These are phyloP conservation scores for Dicrostonyx torquatus DNA, from an alignment of 2,797 vertebrate genomes.

Conservation along the genomic window DNA sequence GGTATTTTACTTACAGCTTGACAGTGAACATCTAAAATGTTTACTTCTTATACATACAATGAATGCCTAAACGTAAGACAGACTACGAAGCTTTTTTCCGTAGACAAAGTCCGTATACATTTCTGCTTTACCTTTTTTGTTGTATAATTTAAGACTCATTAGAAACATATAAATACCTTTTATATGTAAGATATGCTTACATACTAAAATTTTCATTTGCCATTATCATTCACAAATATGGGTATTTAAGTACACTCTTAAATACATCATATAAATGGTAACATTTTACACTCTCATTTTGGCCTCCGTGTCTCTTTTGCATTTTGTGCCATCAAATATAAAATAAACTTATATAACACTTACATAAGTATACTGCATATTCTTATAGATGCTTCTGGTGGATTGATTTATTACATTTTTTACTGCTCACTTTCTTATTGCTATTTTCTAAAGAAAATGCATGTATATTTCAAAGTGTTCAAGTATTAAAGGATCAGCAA, in stretches of 20 bases:
- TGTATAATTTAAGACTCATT: not conserved
- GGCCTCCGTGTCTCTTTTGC: not conserved
- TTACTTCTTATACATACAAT: not conserved
- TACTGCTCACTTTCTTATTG: not conserved
- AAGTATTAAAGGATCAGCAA: not conserved
- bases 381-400: not conserved
- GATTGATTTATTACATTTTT: not conserved
- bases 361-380: not conserved
- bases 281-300: not conserved
- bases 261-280: not conserved
- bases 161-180: not conserved
- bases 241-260: not conserved
- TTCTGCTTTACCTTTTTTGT: not conserved
- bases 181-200: not conserved
- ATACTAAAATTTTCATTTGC: not conserved
- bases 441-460: not conserved
- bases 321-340: conserved; percentile 5
- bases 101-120: not conserved
- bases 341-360: not conserved
- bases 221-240: not conserved
- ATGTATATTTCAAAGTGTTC: not conserved
- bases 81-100: not conserved
- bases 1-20: not conserved
- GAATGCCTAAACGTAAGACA: not conserved
- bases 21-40: not conserved